Base-by-base conservation (phyloP, 2,113 vertebrate genomes). In the Machaerirhynchus nigripectus region DNA sequence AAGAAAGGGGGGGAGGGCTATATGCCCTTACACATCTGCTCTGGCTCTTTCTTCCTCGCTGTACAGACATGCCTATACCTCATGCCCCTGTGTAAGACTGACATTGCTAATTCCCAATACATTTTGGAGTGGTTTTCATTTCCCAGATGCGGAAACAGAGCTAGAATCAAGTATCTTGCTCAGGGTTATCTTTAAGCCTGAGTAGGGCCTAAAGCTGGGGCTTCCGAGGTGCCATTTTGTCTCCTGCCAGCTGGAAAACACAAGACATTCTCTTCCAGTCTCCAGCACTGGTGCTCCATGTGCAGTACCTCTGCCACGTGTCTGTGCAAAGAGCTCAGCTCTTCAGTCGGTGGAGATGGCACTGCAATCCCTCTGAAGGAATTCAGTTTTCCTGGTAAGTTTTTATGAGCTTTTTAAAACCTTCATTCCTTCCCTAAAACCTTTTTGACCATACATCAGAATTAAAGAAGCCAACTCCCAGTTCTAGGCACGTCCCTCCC, bases 51-150 rank as follows among this genome's bases (percentile, higher is more conserved):
- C 40, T 69, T 8, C 60, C 17, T 56, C 9, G 1, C 21, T 47
- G 13, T n/a, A 24, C 7, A 22, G 2, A 23, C 40, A 8, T 0
- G 0, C 5, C 2, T 27, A 28, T 53, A 23, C 33, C 21, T n/a
- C n/a, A 14, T 10, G 20, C 7, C 61, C 27, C 9, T 13, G 2
- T 22, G 12, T 30, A 44, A 49, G 24, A 31, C n/a, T 37, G 44
- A 6, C 0, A 2, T 47, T 84, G 20, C 30, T 64, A 23, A 23
- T 59, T 71, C 30, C 3, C 17, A 20, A 20, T 3, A 15, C 20
- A 13, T 21, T 83, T 59, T 27, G 60, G 37, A 40, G 28, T 22
- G 4, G 15, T 49, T 86, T 76, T 64, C 28, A 8, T 71, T 90
- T 85, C 39, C 70, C 52, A 44, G 18, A 23, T 49, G 26, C 40